These are phyloP conservation scores for Coecobrya sp. DNA, from an alignment of 2,888 invertebrate genomes.

Conservation along the genomic window DNA sequence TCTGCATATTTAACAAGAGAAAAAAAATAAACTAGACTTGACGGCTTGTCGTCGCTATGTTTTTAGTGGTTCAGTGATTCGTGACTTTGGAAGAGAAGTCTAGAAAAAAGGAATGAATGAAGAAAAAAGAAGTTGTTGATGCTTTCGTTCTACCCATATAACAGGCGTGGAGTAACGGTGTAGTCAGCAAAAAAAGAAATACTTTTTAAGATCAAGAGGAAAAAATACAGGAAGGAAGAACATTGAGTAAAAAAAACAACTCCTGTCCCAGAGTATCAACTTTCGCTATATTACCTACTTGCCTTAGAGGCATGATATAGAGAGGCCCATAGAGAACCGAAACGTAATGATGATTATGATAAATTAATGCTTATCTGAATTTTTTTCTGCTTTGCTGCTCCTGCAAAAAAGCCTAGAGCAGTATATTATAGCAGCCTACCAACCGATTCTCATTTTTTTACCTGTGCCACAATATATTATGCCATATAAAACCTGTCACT, in stretches of 20 bases:
- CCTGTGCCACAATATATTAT: not conserved
- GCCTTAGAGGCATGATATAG: conserved; percentile 17
- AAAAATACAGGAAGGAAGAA: conserved; percentile 37
- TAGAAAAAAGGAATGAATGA: not conserved
- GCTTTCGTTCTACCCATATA: not conserved
- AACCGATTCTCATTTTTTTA: not conserved
- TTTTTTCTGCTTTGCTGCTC: not conserved
- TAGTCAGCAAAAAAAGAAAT: conserved; percentile 7
- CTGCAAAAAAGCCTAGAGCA: not conserved
- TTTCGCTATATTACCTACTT: conserved; percentile 31
- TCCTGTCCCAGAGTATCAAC: conserved; percentile 34
- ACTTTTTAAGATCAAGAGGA: conserved; percentile 23
- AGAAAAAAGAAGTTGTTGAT: not conserved
- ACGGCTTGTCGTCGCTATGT: not conserved
- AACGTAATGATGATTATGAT: conserved; percentile 31
- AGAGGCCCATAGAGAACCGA: not conserved
- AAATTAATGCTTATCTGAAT: conserved; percentile 30
- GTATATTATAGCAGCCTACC: not conserved
- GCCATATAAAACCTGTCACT: conserved; percentile 34
- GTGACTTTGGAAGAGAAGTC: not conserved
- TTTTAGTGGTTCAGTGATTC: not conserved
- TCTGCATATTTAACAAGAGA: not conserved
- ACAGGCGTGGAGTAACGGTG: not conserved
- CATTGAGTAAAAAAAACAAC: not conserved
- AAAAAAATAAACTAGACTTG: not conserved